Evolutionary conservation across 2,888 invertebrate species (phyloP).

Genomic region (Cosmia trapezina): DNA sequence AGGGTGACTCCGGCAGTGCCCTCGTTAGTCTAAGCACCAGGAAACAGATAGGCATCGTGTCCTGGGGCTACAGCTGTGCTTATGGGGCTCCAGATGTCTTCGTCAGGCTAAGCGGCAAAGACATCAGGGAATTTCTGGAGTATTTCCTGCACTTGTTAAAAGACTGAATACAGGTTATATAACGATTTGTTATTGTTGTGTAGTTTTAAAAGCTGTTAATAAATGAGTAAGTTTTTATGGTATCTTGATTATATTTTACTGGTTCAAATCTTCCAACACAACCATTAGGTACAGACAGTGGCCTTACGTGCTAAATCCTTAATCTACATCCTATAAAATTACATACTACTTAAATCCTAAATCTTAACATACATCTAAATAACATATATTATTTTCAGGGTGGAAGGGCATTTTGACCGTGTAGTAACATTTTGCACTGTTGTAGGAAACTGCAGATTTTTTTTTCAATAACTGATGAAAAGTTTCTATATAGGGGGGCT

Average conservation of each 20-base stretch:
- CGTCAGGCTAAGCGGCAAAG: conserved; percentile 67
- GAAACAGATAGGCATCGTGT: conserved; percentile 75
- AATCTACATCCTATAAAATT: too few species aligned
- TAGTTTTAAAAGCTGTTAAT: conserved; percentile 25
- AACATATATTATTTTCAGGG: too few species aligned
- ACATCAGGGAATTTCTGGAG: conserved; percentile 54
- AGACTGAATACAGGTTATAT: conserved; percentile 8
- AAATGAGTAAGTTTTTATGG: conserved; percentile 7
- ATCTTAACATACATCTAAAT: too few species aligned
- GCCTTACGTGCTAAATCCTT: too few species aligned
- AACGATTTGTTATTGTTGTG: conserved; percentile 1
- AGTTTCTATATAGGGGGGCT: too few species aligned
- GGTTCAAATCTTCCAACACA: too few species aligned
- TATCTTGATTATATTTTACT: background rate
- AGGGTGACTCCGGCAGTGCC: conserved; percentile 81
- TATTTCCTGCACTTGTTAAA: background rate
- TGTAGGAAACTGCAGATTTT: too few species aligned
- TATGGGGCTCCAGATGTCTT: conserved; percentile 77
- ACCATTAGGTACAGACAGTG: too few species aligned
- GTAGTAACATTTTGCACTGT: too few species aligned
- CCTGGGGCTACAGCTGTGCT: conserved; percentile 80
- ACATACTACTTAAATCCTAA: too few species aligned
- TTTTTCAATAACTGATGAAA: too few species aligned
- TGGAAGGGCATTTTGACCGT: too few species aligned
- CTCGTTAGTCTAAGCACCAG: conserved; percentile 62